Base-by-base conservation (phyloP, 2,113 vertebrate genomes). In the Chinchilla lanigera region DNA sequence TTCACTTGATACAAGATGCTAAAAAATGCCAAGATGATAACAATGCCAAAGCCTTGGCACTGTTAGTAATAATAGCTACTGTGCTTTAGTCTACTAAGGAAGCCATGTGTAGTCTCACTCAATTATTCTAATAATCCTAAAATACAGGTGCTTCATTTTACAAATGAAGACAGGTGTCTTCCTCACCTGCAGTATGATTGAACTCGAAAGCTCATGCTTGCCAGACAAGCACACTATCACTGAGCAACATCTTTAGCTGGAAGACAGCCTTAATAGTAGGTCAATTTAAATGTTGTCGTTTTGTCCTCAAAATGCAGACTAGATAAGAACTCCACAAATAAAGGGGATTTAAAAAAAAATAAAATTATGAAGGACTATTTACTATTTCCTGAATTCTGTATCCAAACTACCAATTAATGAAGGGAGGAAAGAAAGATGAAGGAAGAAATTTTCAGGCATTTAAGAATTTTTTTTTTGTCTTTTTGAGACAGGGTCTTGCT, bases 301-400 rank as follows among this genome's bases (percentile, higher is more conserved):
- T 50, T 20, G 69, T 86, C 33, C 71, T 81, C 50, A 44, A 19
- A 91, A 19, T 82, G 82, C 19, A 41, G 61, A 94, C 78, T 33
- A 63, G 24, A 47, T 88, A 83, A 87, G 17, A 90, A 75, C 38
- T 38, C 65, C 67, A 83, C 14, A 28, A 71, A 12, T 60, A 50
- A 92, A 91, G 7, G 41, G 65, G 26, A n/a, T 58, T 73, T 58
- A 71, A 50, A 50, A 50, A 6, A 50, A 50, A 50, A 50, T 81
- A 96, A 93, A 81, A 93, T 81, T 90, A 54, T 89, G 38, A 28
- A 96, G 61, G 44, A 95, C 50, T 50, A 78, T 54, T 89, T 78
- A 80, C 60, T 61, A 61, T 82, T 50, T 50, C 54, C 85, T 73
- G 22, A 86, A 90, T 61, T 89, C 30, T 11, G 28, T 60, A 95